phyloP scores from a whole-genome alignment of 1,140 invertebrate genomes.

The Hyles vespertilio region DNA sequence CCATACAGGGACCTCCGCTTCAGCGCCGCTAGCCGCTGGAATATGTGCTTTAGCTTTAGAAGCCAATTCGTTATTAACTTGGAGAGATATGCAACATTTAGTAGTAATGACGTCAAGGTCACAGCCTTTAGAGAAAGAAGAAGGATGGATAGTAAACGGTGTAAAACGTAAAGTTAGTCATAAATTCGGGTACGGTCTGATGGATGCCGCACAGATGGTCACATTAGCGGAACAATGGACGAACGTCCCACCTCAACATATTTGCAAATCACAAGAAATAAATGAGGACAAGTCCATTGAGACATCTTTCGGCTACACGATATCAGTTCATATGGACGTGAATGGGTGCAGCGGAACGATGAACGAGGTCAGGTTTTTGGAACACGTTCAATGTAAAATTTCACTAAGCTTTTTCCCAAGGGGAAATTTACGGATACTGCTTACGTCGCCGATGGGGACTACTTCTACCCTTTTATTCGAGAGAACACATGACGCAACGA shows the following conservation, averaged over 20 bases:
- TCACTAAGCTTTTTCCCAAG: constrained; percentile 92
- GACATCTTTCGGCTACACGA: constrained; percentile 81
- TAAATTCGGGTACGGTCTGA: constrained; percentile 97
- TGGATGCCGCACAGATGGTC: constrained; percentile 96
- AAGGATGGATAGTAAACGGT: constrained; percentile 93
- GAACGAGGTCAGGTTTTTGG: constrained; percentile 92
- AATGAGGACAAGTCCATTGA: constrained; percentile 88
- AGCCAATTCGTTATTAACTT: constrained; percentile 93
- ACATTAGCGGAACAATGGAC: constrained; percentile 93
- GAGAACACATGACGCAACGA: constrained; percentile 89
- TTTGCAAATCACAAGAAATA: constrained; percentile 93
- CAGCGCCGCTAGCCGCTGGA: constrained; percentile 95
- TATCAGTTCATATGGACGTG: constrained; percentile 88
- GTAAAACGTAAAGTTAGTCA: constrained; percentile 94
- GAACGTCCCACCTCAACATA: constrained; percentile 95
- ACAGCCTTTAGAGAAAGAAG: constrained; percentile 86
- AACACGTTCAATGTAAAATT: constrained; percentile 96
- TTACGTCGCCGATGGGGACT: constrained; percentile 93
- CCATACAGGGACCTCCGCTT: constrained; percentile 94
- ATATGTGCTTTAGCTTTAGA: constrained; percentile 95
- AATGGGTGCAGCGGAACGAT: constrained; percentile 89
- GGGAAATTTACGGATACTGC: constrained; percentile 88
- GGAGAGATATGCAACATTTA: constrained; percentile 98
- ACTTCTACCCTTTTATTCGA: constrained; percentile 91
- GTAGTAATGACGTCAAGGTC: constrained; percentile 93